phyloP scores from a whole-genome alignment of 2,888 invertebrate genomes.

The Archips xylosteana region DNA sequence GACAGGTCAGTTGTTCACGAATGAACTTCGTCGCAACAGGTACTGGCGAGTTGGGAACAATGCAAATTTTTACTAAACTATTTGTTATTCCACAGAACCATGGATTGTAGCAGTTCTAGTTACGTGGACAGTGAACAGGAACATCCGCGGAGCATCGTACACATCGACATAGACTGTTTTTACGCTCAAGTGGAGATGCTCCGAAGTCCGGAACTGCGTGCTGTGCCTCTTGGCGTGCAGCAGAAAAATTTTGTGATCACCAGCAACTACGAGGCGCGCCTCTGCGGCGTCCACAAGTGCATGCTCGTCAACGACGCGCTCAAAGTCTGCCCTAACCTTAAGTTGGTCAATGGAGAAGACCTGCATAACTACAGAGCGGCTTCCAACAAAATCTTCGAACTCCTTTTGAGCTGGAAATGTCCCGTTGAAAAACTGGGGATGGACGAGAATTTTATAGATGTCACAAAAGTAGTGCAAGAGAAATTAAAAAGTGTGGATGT shows the following conservation, averaged over 20 bases:
- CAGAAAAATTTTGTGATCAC: constrained; percentile 95
- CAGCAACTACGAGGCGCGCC: constrained; percentile 93
- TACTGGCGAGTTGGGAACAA: constrained; percentile 75
- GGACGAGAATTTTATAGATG: constrained; percentile 94
- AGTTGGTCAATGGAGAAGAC: constrained; percentile 93
- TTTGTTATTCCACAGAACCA: constrained; percentile 73
- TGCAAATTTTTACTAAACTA: constrained; percentile 72
- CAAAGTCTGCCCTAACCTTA: constrained; percentile 89
- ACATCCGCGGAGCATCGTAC: constrained; percentile 90
- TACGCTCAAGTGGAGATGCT: constrained; percentile 95
- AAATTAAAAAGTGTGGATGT: constrained; percentile 73
- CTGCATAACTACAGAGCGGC: constrained; percentile 91
- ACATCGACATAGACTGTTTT: constrained; percentile 93
- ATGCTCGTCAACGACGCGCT: constrained; percentile 92
- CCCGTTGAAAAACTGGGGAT: constrained; percentile 93
- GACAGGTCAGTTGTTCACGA: constrained; percentile 70
- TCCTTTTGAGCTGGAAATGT: constrained; percentile 89
- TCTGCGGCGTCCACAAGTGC: constrained; percentile 91
- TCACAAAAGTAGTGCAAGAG: constrained; percentile 88
- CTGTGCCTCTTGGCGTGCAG: constrained; percentile 91
- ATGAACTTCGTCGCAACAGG: constrained; percentile 70
- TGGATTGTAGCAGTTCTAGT: constrained; percentile 79
- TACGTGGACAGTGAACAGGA: constrained; percentile 68
- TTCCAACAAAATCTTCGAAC: constrained; percentile 90
- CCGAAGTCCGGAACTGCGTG: constrained; percentile 88